Evolutionary conservation across 2,797 vertebrate species (phyloP), one percentile per base, ranked within the genome.

Genomic region (Hydrolagus colliei): DNA sequence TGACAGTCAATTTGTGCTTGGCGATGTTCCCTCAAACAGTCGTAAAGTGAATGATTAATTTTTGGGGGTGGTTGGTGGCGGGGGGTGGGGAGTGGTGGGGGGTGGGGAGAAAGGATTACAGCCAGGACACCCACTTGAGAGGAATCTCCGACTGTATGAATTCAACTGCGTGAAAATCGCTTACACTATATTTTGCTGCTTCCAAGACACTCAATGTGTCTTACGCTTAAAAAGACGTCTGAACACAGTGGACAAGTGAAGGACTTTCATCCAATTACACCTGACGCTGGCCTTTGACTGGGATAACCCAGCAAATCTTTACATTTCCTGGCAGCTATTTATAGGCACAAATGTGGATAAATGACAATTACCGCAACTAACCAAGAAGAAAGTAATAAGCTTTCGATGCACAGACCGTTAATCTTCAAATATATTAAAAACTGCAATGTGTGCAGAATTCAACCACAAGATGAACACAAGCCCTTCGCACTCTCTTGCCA

Each of bases 301-400:
- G 2, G 12, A n/a, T 71, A 1, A 71, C 68, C 79, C 18, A 18
- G 41, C 65, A 84, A 52, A 41, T 67, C 32, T 84, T 71, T 41
- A 35, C 7, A 68, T 82, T 68, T 84, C 63, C 68, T 41, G 20
- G 20, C 65, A 32, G 1, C 65, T 68, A 84, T 68, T 84, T 84
- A 68, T 12, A 71, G 65, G 32, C 67, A 71, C 65, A 71, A 84
- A 84, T 68, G 79, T 84, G 79, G 79, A 84, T 84, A 84, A 84
- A 41, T 84, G 32, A 35, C 79, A 68, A 84, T 41, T 84, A 5
- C 32, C 41, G 0, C 65, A 71, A 84, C 65, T 20, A 84, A 84
- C 63, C 32, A 68, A 20, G 32, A 84, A 10, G 79, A 84, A 84
- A 68, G 65, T 20, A 84, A 71, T 52, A 84, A 84, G 65, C 65